Conservation (phyloP, 1,140 invertebrate genomes). For the Anoplolepis gracilipes region DNA sequence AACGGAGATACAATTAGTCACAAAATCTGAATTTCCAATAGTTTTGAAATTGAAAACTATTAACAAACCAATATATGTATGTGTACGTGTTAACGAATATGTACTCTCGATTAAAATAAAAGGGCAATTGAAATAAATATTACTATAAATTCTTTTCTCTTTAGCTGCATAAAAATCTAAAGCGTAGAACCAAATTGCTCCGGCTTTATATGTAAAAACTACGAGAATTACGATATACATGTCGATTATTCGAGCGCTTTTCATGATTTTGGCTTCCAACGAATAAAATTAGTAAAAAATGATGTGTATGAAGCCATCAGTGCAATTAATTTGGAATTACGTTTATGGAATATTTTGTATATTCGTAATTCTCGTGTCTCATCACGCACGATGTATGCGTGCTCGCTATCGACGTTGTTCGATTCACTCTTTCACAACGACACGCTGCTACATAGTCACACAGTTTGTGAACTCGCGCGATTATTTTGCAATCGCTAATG, state of each 20-base stretch:
- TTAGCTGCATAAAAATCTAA: background rate
- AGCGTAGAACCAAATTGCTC: background rate
- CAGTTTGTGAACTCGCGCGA: constrained; percentile 31
- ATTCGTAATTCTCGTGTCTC: constrained; percentile 18
- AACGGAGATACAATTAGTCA: background rate
- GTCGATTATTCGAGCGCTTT: constrained; percentile 9
- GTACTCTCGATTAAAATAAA: no score
- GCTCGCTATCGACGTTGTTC: background rate
- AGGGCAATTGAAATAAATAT: background rate
- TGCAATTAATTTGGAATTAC: constrained; percentile 58
- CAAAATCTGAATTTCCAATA: background rate
- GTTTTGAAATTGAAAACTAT: constrained; percentile 14
- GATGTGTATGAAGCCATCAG: background rate
- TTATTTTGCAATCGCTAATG: constrained; percentile 73
- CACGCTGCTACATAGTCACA: background rate
- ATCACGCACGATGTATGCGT: background rate
- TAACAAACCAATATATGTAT: constrained; percentile 1
- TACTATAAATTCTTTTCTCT: background rate
- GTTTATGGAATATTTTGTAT: constrained; percentile 36
- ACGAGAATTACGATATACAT: background rate
- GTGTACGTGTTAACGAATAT: background rate
- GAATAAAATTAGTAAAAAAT: constrained; percentile 23
- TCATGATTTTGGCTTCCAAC: background rate
- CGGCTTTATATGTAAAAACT: constrained; percentile 2
- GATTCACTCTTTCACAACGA: constrained; percentile 16